Evolutionary conservation across 2,113 vertebrate species (phyloP).

Genomic region (Salvelinus sp.): DNA sequence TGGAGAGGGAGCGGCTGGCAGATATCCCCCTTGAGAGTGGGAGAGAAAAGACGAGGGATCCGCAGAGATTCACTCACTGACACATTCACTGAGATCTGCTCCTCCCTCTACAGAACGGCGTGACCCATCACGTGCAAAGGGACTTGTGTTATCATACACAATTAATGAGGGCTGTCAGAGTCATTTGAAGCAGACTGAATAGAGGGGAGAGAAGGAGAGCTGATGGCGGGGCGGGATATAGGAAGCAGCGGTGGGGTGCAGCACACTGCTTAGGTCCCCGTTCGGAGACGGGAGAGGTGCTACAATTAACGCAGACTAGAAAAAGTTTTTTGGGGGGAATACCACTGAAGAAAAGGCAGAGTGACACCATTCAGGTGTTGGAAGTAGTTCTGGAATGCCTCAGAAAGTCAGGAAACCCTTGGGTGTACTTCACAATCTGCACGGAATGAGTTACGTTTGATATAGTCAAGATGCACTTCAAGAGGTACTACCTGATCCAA

Average conservation of each 20-base stretch:
- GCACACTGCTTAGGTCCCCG: neutral
- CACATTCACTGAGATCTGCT: slow-evolving; percentile 51
- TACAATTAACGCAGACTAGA: neutral
- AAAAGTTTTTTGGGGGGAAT: neutral
- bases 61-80: slow-evolving; percentile 32
- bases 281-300: neutral
- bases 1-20: slow-evolving; percentile 58
- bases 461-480: neutral
- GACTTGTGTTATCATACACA: slow-evolving; percentile 48
- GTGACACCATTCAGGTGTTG: neutral
- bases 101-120: slow-evolving; percentile 42
- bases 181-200: slow-evolving; percentile 29
- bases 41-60: neutral
- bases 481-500: neutral
- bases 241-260: neutral
- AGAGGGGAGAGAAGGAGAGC: slow-evolving; percentile 4
- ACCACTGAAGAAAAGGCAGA: neutral
- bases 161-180: slow-evolving; percentile 54
- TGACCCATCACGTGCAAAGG: slow-evolving; percentile 41
- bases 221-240: neutral
- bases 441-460: neutral
- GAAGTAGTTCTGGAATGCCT: neutral
- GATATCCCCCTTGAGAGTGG: slow-evolving; percentile 39
- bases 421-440: neutral
- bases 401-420: neutral